Base-by-base conservation (phyloP, 2,888 invertebrate genomes). In the Melanostoma scalare region DNA sequence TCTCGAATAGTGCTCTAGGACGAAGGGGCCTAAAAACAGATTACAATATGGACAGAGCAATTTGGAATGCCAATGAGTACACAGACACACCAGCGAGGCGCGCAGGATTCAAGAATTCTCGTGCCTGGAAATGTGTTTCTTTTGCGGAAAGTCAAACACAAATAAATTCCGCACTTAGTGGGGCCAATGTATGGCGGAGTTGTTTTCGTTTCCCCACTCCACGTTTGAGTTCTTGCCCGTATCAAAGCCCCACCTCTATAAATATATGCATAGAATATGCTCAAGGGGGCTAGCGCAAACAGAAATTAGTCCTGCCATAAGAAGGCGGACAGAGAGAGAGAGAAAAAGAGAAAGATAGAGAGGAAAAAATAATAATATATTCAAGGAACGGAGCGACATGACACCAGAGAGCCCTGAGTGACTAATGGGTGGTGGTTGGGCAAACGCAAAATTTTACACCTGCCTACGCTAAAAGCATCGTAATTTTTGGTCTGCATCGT, bases 391-490 rank as follows among this genome's bases (percentile, higher is more conserved):
- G 5, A 65, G 35, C 50, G 52, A 60, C 58, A 67, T 46, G 63
- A 63, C 65, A 38, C 6, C 6, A 20, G 36, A 10, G n/a, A 63
- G 53, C 38, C 30, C n/a, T 20, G 42, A n/a, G 46, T 76, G 67
- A 72, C 60, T 76, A 81, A 76, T 72, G 81, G 67, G 53, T 56
- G 67, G 53, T 63, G 53, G 58, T 65, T 46, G 53, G 75, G 80
- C 63, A 71, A 76, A 76, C 71, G 72, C 71, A 76, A 76, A 20
- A 72, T 76, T 76, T 72, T 38, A 67, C 72, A 63, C 72, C 71
- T 58, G 61, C 50, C 63, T 81, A 67, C 67, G 61, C 61, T 76
- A 81, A 81, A 76, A 81, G 76, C 81, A 81, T 81, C 75, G 76
- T 76, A 81, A 81, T 76, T 81, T 72, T 72, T 81, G 72, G 81